Evolutionary conservation across 1,140 invertebrate species (phyloP).

Genomic region (Pseudomyrmex concolor): DNA sequence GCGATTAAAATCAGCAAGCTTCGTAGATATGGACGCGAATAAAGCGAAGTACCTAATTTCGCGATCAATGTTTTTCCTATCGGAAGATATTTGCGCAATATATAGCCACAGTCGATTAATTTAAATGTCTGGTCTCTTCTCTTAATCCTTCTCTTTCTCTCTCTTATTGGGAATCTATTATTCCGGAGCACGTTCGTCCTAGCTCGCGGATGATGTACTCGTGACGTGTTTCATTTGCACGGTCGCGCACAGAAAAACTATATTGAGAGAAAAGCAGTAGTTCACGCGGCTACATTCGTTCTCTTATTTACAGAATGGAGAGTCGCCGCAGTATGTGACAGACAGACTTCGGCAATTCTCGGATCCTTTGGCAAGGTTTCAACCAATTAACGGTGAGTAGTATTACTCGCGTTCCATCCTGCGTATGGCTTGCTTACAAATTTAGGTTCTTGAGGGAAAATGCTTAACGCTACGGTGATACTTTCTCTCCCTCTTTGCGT

Average conservation of each 20-base stretch:
- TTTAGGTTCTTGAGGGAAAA: conserved; percentile 46
- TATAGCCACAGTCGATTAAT: conserved; percentile 35
- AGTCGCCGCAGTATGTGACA: conserved; percentile 84
- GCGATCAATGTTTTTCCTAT: conserved; percentile 11
- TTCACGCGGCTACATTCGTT: conserved; percentile 17
- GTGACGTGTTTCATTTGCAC: conserved; percentile 49
- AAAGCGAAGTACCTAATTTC: not conserved
- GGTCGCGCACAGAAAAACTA: conserved; percentile 11
- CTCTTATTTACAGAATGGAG: conserved; percentile 82
- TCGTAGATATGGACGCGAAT: not conserved
- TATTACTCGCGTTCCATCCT: conserved; percentile 66
- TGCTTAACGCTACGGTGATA: conserved; percentile 14
- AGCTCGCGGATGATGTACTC: conserved; percentile 20
- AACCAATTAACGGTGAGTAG: conserved; percentile 85
- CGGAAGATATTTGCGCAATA: conserved; percentile 1
- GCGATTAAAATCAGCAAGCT: conserved; percentile 5
- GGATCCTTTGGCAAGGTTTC: conserved; percentile 85
- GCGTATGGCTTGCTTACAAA: conserved; percentile 46
- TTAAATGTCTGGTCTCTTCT: not conserved
- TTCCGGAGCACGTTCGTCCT: conserved; percentile 9
- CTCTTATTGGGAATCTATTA: conserved; percentile 43
- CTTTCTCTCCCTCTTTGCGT: not conserved
- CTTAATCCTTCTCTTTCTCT: not conserved
- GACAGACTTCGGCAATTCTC: conserved; percentile 85
- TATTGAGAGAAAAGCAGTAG: conserved; percentile 3